These are phyloP conservation scores for Pheosia tremula DNA, from an alignment of 2,888 invertebrate genomes.

Conservation along the genomic window DNA sequence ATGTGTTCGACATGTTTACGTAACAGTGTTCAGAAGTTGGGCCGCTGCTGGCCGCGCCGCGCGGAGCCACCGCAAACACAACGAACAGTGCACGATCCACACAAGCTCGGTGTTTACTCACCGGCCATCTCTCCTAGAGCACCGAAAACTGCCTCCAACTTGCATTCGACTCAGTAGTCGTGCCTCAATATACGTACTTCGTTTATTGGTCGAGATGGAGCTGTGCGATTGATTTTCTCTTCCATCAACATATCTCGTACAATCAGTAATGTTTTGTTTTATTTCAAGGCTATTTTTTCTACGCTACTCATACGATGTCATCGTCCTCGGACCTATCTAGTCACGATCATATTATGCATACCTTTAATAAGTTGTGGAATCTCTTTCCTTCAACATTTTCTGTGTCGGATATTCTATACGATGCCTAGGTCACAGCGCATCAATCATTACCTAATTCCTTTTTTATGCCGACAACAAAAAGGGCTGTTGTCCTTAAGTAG, in stretches of 20 bases:
- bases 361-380: conserved; percentile 9
- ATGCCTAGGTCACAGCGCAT: not conserved
- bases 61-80: conserved; percentile 52
- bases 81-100: conserved; percentile 52
- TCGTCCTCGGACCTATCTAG: conserved; percentile 28
- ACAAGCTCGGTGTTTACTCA: conserved; percentile 61
- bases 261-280: conserved; percentile 6
- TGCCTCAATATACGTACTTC: conserved; percentile 21
- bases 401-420: not conserved
- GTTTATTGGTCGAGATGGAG: conserved; percentile 21
- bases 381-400: conserved; percentile 15
- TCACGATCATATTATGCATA: conserved; percentile 23
- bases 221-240: conserved; percentile 27
- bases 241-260: conserved; percentile 20
- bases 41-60: conserved; percentile 35
- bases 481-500: conserved; percentile 59
- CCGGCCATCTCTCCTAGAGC: conserved; percentile 48
- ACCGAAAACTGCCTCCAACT: conserved; percentile 44
- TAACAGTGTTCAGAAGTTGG: conserved; percentile 73
- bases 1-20: conserved; percentile 71
- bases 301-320: conserved; percentile 29
- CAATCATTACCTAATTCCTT: conserved; percentile 5
- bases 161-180: conserved; percentile 24
- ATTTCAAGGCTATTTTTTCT: conserved; percentile 20
- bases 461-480: conserved; percentile 50